These are phyloP conservation scores for Colletes collaris DNA, from an alignment of 2,888 invertebrate genomes.

Conservation along the genomic window DNA sequence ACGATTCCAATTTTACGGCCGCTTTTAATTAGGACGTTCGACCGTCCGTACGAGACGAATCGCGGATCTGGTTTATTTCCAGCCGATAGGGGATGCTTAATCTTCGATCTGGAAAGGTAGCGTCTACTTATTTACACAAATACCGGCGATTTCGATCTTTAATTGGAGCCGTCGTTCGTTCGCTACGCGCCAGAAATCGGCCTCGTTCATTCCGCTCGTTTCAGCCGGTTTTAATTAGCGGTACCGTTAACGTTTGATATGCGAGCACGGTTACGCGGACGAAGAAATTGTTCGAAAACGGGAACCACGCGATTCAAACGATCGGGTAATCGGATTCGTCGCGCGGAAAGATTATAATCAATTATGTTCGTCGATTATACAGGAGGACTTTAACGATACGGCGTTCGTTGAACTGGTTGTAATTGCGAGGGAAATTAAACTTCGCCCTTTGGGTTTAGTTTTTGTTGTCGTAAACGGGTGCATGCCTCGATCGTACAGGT, in stretches of 20 bases:
- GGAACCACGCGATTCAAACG: too few species aligned
- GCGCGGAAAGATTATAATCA: too few species aligned
- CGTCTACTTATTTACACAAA: conserved; percentile 39
- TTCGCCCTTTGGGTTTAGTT: too few species aligned
- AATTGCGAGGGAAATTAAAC: too few species aligned
- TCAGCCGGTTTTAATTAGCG: conserved; percentile 29
- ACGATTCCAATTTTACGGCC: conserved; percentile 14
- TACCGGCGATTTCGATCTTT: conserved; percentile 35
- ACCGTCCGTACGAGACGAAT: not conserved
- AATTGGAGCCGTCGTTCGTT: conserved; percentile 19
- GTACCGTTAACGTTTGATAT: not conserved
- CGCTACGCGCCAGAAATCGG: conserved; percentile 8
- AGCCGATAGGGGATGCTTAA: conserved; percentile 12
- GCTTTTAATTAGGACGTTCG: conserved; percentile 37
- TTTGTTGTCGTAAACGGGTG: too few species aligned
- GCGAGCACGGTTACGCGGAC: not conserved
- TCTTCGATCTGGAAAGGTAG: conserved; percentile 14
- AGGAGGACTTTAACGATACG: too few species aligned
- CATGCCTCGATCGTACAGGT: too few species aligned
- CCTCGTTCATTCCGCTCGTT: not conserved
- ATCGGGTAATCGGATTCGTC: too few species aligned
- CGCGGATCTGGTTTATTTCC: conserved; percentile 29
- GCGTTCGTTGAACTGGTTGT: too few species aligned
- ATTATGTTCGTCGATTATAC: too few species aligned
- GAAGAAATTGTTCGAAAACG: too few species aligned